Evolutionary conservation across 2,113 vertebrate genomes (phyloP).

Genomic region (Cynopterus brachyotis): DNA sequence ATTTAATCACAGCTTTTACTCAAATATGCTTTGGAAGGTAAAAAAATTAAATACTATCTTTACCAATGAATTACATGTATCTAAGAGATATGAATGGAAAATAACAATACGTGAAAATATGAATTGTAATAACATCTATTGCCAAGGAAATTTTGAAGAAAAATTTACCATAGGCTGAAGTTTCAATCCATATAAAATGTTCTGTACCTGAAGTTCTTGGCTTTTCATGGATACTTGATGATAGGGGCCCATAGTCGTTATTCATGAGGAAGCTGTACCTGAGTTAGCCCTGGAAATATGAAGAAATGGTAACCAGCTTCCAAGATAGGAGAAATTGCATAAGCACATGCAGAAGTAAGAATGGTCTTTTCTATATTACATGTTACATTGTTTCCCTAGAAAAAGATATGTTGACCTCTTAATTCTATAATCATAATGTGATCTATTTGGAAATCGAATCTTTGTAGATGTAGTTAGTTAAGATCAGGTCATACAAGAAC

Average conservation of each 20-base stretch:
- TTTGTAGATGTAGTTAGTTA: not conserved
- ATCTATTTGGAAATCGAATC: not conserved
- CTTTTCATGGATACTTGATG: not conserved
- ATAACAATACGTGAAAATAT: not conserved
- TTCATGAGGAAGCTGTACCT: not conserved
- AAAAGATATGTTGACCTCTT: not conserved
- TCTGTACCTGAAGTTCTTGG: not conserved
- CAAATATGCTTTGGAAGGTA: not conserved
- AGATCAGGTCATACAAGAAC: not conserved
- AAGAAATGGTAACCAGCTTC: not conserved
- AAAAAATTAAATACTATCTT: not conserved
- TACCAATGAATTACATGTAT: not conserved
- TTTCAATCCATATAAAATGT: not conserved
- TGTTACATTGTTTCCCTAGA: not conserved
- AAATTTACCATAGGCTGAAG: not conserved
- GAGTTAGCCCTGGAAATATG: not conserved
- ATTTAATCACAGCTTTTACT: not conserved
- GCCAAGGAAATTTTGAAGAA: not conserved
- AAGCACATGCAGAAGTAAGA: not conserved
- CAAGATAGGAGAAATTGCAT: rapidly evolving
- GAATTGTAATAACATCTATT: not conserved
- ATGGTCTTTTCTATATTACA: not conserved
- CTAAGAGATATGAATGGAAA: not conserved
- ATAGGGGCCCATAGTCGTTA: not conserved
- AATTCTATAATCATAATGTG: not conserved